Evolutionary conservation across 2,113 vertebrate species (phyloP), one percentile per base, ranked within the genome.

Genomic region (Pseudopipra pipra): DNA sequence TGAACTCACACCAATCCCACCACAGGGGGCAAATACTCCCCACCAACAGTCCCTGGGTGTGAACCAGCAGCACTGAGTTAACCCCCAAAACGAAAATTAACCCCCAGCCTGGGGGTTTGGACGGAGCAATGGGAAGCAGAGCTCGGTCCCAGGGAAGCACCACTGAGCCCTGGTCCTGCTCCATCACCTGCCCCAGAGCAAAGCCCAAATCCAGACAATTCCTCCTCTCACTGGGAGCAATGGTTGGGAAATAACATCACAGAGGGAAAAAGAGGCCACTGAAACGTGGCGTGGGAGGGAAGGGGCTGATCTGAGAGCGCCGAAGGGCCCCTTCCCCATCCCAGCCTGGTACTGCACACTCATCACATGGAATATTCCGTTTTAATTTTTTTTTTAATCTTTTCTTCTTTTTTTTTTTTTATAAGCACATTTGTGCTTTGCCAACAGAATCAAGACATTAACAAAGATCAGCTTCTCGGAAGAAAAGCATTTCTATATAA

Each of bases 401-500:
- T 95, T 96, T 94, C 66, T 88, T 58, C 59, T 95, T 95, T 90
- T 96, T 96, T 94, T 97, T 98, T 98, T 98, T 98, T 98, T 98
- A 97, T 97, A 98, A 98, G 98, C 98, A 98, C 98, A 89, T 97
- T 72, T 97, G 98, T 97, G 98, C 98, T 98, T 97, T 97, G 98
- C 98, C 97, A 98, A 98, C 98, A 98, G 97, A 98, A 97, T 98
- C 98, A 97, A 98, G 97, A 98, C 97, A 97, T 97, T 98, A 98
- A 98, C 97, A 97, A 97, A 98, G 98, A 98, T 97, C 97, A 94
- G 97, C 98, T 98, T 96, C 97, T 98, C 98, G 97, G 98, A 98
- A 98, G 98, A 98, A 98, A 98, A 98, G 97, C 97, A 82, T 97
- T 98, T 98, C 98, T 98, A 97, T 98, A 98, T 97, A 98, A 98